Conservation (phyloP, 2,113 vertebrate species). For the Geothlypis trichas region DNA sequence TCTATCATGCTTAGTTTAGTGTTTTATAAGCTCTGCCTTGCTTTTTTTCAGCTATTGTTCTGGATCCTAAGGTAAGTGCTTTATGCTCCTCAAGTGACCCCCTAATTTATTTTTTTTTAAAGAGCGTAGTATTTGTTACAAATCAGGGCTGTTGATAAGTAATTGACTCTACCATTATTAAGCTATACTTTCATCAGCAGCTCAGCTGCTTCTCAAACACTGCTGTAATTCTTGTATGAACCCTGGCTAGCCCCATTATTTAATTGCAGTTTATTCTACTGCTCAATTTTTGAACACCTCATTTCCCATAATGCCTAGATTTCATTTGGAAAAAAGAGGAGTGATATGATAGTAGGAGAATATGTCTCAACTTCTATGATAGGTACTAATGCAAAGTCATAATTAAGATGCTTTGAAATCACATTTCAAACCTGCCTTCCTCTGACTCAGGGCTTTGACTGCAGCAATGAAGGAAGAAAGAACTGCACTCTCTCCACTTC, state of each 20-base stretch:
- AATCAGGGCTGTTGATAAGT: not conserved
- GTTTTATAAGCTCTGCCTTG: not conserved
- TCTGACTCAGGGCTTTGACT: not conserved
- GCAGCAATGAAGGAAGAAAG: not conserved
- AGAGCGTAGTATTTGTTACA: not conserved
- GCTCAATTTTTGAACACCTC: not conserved
- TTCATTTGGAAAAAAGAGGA: not conserved
- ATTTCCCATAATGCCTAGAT: not conserved
- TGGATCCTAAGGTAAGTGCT: not conserved
- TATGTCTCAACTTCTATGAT: not conserved
- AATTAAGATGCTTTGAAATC: conserved; percentile 1
- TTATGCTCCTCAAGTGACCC: not conserved
- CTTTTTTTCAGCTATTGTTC: not conserved
- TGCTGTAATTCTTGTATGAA: not conserved
- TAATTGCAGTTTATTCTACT: not conserved
- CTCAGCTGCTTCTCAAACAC: not conserved
- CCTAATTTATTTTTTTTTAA: not conserved
- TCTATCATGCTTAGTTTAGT: not conserved
- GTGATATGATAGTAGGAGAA: not conserved
- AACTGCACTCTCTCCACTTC: not conserved
- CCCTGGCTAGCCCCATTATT: not conserved
- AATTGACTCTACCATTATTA: not conserved
- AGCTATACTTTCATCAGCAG: not conserved
- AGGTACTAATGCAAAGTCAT: not conserved
- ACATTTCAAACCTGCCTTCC: not conserved